phyloP scores from a whole-genome alignment of 2,113 vertebrate species.

The Vireo altiloquus region DNA sequence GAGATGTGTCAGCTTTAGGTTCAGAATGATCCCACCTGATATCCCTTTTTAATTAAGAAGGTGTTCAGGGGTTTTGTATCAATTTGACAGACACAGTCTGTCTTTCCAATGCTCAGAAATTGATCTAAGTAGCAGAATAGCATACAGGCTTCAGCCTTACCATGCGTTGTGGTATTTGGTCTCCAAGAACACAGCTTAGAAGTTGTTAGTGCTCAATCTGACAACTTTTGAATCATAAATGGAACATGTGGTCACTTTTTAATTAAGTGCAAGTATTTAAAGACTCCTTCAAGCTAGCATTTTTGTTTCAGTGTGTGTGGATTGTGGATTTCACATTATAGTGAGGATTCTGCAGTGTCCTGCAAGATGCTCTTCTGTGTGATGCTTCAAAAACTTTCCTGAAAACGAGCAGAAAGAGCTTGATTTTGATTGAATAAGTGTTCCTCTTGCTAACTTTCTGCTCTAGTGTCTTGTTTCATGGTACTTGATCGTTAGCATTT shows the following conservation, averaged over 20 bases:
- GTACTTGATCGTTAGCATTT: background rate
- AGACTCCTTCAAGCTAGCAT: background rate
- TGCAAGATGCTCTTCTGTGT: background rate
- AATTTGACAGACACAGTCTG: rapidly evolving
- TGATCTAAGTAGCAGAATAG: background rate
- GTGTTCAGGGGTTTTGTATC: background rate
- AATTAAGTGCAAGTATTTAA: background rate
- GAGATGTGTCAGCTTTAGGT: background rate
- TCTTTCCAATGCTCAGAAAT: background rate
- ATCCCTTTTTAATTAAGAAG: background rate
- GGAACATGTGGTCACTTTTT: background rate
- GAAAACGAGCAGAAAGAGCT: background rate
- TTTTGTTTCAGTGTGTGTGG: background rate
- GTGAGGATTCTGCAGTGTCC: background rate
- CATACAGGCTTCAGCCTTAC: background rate
- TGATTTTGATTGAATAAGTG: background rate
- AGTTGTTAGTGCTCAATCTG: background rate
- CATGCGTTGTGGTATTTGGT: rapidly evolving
- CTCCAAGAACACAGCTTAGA: background rate
- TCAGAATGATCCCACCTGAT: background rate
- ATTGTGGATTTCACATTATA: background rate
- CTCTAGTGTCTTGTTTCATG: background rate
- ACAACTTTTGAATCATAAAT: background rate
- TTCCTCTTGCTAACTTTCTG: background rate
- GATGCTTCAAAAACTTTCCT: background rate